Evolutionary conservation across 2,888 invertebrate species (phyloP).

Genomic region (Hetaerina titia): DNA sequence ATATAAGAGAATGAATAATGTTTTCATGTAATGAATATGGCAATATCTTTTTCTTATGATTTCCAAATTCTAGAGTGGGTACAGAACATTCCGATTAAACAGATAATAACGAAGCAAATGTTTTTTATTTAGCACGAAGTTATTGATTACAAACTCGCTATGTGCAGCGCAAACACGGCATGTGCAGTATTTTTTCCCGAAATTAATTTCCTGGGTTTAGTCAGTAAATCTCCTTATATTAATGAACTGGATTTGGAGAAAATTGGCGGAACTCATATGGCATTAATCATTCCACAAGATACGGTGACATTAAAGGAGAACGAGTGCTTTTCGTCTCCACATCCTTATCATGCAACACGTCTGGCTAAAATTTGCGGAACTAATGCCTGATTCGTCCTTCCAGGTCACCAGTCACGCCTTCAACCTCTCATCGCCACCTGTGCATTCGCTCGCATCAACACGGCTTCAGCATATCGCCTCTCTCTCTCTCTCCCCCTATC

Average conservation of each 20-base stretch:
- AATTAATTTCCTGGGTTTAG: too few species aligned
- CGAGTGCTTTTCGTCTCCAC: neutral
- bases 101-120: too few species aligned
- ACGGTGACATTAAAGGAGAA: neutral
- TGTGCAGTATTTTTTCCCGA: too few species aligned
- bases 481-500: neutral
- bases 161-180: too few species aligned
- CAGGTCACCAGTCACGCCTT: neutral
- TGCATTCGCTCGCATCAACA: neutral
- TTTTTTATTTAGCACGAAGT: too few species aligned
- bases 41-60: too few species aligned
- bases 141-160: too few species aligned
- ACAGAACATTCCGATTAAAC: too few species aligned
- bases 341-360: neutral
- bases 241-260: neutral
- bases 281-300: neutral
- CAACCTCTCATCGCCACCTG: constrained; percentile 10
- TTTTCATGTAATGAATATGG: too few species aligned
- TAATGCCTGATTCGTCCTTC: neutral
- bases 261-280: neutral
- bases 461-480: neutral
- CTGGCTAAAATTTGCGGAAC: neutral
- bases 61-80: too few species aligned
- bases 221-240: too few species aligned
- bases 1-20: too few species aligned